Evolutionary conservation across 2,888 invertebrate genomes (phyloP).

Genomic region (Leptinotarsa peninsularis): DNA sequence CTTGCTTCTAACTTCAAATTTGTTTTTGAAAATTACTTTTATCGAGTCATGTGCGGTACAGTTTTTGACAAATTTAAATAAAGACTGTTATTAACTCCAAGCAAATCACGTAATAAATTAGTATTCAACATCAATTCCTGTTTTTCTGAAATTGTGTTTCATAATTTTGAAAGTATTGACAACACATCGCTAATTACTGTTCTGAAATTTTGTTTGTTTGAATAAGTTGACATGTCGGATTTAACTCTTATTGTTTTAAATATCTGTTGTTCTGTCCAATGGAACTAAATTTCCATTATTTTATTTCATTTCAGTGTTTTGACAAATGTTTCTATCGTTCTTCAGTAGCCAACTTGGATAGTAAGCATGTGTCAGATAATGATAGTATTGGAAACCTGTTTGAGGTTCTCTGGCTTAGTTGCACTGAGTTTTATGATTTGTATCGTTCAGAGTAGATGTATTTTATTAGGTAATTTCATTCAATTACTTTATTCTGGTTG

Average conservation of each 20-base stretch:
- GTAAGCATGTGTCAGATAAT: not conserved
- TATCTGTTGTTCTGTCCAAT: not conserved
- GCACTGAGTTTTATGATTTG: not conserved
- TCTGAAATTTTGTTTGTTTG: not conserved
- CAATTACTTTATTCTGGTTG: not conserved
- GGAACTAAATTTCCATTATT: not conserved
- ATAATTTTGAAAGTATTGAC: too few species aligned
- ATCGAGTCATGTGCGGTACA: too few species aligned
- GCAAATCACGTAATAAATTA: not conserved
- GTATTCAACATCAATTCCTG: not conserved
- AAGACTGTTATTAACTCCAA: not conserved
- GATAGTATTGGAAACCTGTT: not conserved
- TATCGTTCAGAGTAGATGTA: conserved; percentile 1
- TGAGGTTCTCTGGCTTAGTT: not conserved
- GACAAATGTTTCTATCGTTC: not conserved
- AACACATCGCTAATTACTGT: not conserved
- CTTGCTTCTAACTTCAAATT: not conserved
- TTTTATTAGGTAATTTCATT: not conserved
- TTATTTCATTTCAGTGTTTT: not conserved
- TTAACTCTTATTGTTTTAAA: not conserved
- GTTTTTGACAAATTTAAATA: too few species aligned
- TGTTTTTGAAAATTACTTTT: not conserved
- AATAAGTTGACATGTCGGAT: not conserved
- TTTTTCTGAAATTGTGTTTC: too few species aligned
- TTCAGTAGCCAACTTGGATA: not conserved